Percentiles rank a stretch among this genome's conserved stretches.
Evolutionary conservation across 2,888 invertebrate genomes (phyloP).

Genomic region (Lepidonotus clava): DNA sequence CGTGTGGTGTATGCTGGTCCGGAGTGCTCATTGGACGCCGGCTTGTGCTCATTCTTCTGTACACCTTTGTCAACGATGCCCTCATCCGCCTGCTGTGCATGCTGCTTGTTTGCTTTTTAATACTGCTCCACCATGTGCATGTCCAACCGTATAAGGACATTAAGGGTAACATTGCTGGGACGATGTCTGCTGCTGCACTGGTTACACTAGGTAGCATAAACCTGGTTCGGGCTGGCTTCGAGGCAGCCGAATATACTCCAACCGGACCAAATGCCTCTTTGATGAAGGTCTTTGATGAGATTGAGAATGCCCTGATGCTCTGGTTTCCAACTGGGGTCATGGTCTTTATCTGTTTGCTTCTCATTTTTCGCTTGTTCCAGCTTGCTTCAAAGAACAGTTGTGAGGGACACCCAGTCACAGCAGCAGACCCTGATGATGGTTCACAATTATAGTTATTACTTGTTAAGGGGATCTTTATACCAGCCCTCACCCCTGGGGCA

Average conservation of each 20-base stretch:
- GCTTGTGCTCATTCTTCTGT: constrained; percentile 63
- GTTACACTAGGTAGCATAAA: constrained; percentile 65
- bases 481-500: too few species aligned
- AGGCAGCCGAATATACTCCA: constrained; percentile 66
- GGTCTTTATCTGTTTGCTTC: constrained; percentile 48
- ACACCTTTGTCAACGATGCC: constrained; percentile 65
- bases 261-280: constrained; percentile 65
- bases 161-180: constrained; percentile 65
- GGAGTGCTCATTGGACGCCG: constrained; percentile 66
- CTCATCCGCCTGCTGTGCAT: constrained; percentile 65
- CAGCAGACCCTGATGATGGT: constrained; percentile 19
- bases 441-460: constrained; percentile 40
- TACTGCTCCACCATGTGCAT: constrained; percentile 66
- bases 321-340: constrained; percentile 63
- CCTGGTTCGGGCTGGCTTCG: constrained; percentile 66
- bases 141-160: constrained; percentile 65
- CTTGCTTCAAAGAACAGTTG: not conserved
- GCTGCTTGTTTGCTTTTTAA: constrained; percentile 64
- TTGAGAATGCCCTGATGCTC: constrained; percentile 64
- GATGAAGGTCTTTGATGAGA: constrained; percentile 64
- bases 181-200: constrained; percentile 64
- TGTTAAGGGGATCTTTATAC: too few species aligned
- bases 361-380: constrained; percentile 31
- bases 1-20: constrained; percentile 64
- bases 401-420: not conserved